Conservation (phyloP, 2,888 invertebrate species). For the Acleris sparsana region DNA sequence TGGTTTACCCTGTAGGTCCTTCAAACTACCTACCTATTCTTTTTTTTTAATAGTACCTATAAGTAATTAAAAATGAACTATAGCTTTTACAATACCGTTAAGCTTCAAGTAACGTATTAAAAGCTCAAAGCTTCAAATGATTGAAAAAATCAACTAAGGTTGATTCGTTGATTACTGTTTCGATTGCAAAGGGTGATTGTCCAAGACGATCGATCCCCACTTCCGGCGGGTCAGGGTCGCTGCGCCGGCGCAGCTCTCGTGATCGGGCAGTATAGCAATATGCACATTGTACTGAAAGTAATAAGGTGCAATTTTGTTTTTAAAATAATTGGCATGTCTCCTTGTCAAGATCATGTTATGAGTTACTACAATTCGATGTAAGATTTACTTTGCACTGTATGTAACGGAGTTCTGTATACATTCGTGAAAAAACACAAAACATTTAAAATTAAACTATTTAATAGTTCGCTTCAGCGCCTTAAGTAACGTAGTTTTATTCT, state of each 20-base stretch:
- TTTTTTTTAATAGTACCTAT: no score
- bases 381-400: no score
- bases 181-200: slow-evolving; percentile 9
- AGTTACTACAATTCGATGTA: background rate
- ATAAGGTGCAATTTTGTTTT: background rate
- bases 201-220: slow-evolving; percentile 27
- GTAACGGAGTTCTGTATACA: no score
- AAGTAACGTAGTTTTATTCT: background rate
- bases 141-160: slow-evolving; percentile 2
- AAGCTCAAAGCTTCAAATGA: background rate
- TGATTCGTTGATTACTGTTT: slow-evolving; percentile 6
- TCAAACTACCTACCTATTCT: no score
- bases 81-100: no score
- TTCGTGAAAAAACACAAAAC: no score
- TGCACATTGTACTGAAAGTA: background rate
- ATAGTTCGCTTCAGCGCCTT: no score
- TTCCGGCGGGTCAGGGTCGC: slow-evolving; percentile 37
- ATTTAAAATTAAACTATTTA: no score
- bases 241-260: slow-evolving; percentile 19
- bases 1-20: no score
- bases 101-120: no score
- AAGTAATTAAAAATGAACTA: no score
- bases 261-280: background rate
- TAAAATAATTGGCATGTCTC: no score
- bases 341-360: background rate